Percentiles rank a stretch among this genome's conserved stretches.
phyloP scores from a whole-genome alignment of 92 coral and sea anemone species.

The Epizoanthus stellaris region DNA sequence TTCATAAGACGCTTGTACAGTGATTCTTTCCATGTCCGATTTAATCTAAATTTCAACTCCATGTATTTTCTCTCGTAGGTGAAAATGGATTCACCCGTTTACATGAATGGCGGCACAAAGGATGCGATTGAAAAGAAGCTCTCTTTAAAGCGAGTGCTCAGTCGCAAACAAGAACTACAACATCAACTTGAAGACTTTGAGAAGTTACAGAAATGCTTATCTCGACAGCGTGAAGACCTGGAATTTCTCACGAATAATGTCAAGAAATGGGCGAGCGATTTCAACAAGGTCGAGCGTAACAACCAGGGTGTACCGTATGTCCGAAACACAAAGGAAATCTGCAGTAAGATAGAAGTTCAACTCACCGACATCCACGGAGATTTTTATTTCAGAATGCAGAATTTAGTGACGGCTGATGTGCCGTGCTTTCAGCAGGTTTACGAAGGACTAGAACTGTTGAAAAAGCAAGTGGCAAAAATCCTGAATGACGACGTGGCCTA shows the following conservation, averaged over 20 bases:
- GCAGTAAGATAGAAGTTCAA: conserved; percentile 67
- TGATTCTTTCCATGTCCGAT: no score
- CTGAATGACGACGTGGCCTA: conserved; percentile 86
- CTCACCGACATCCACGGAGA: conserved; percentile 92
- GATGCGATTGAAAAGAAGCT: conserved; percentile 69
- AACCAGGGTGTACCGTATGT: conserved; percentile 95
- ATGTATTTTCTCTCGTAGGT: neutral
- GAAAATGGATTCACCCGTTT: conserved; percentile 81
- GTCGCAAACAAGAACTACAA: conserved; percentile 65
- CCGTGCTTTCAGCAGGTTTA: conserved; percentile 92
- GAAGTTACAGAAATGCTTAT: conserved; percentile 70
- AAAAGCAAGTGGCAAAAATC: conserved; percentile 85
- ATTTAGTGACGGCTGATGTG: conserved; percentile 82
- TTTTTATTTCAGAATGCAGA: conserved; percentile 88
- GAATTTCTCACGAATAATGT: conserved; percentile 67
- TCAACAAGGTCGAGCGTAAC: conserved; percentile 87
- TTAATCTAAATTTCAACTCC: neutral
- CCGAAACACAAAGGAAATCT: conserved; percentile 87
- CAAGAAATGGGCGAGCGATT: conserved; percentile 71
- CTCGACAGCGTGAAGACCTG: conserved; percentile 73
- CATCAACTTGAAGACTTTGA: conserved; percentile 67
- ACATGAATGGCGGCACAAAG: conserved; percentile 68
- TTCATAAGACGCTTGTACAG: no score
- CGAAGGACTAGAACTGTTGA: conserved; percentile 83
- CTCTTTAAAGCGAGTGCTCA: conserved; percentile 72